Conservation (phyloP, 2,113 vertebrate genomes). For the Phyllostomus discolor region DNA sequence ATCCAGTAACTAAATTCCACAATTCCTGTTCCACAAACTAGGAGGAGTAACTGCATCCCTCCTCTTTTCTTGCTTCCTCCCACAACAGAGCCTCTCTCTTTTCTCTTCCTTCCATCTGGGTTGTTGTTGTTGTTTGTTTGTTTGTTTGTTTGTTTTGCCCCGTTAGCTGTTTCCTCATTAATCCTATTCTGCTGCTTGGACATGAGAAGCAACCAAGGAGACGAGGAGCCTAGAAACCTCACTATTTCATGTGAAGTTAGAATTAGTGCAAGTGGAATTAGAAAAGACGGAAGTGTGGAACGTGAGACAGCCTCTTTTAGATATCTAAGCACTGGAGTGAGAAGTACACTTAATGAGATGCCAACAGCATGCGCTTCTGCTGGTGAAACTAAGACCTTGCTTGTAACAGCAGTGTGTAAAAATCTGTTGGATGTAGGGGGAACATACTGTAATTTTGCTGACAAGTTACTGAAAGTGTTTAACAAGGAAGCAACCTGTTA, state of each 20-base stretch:
- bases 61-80: background rate
- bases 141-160: background rate
- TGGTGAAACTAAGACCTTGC: constrained; percentile 51
- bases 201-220: background rate
- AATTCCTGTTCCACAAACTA: background rate
- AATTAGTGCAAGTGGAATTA: background rate
- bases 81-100: background rate
- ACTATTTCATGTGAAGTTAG: background rate
- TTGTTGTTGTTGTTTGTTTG: too few relatives aligned
- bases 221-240: background rate
- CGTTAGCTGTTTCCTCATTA: background rate
- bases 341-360: background rate
- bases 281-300: background rate
- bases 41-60: background rate
- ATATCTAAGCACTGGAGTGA: background rate
- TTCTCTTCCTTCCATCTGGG: background rate
- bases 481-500: constrained; percentile 53
- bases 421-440: constrained; percentile 59
- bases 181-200: background rate
- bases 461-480: constrained; percentile 64
- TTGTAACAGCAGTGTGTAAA: constrained; percentile 61
- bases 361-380: background rate
- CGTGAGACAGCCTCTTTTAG: background rate
- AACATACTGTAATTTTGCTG: constrained; percentile 72
- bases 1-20: background rate